Conservation (phyloP, 2,888 invertebrate genomes). For the Lathronympha strigana region DNA sequence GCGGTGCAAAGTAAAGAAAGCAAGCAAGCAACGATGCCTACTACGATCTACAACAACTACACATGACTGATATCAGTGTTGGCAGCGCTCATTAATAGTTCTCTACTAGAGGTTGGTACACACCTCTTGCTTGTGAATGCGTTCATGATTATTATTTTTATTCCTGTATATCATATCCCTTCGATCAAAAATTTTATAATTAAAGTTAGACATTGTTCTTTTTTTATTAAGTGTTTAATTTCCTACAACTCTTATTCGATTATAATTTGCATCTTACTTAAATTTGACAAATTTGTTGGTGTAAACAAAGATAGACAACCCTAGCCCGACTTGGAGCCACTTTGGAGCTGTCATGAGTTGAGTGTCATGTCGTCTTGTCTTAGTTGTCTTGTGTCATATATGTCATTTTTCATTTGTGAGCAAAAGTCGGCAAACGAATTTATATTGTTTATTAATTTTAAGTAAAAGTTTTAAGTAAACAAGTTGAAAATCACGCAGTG, state of each 20-base stretch:
- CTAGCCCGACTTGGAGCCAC: too few relatives aligned
- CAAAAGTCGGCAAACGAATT: neutral
- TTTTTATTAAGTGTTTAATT: too few relatives aligned
- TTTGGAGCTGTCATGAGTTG: neutral
- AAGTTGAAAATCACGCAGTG: neutral
- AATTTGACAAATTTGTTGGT: too few relatives aligned
- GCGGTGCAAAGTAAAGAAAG: conserved; percentile 77
- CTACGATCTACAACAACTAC: conserved; percentile 55
- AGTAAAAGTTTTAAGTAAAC: conserved; percentile 46
- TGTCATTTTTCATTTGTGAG: neutral
- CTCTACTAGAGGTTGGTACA: conserved; percentile 56
- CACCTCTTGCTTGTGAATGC: conserved; percentile 47
- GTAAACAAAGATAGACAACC: neutral
- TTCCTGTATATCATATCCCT: neutral
- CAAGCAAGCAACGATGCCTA: conserved; percentile 63
- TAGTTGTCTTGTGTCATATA: neutral
- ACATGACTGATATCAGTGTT: conserved; percentile 68
- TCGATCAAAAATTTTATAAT: too few relatives aligned
- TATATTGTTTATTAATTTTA: neutral
- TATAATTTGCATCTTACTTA: too few relatives aligned
- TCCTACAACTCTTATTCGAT: too few relatives aligned
- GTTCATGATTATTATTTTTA: conserved; percentile 51
- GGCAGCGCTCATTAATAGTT: conserved; percentile 52
- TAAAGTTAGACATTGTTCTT: too few relatives aligned
- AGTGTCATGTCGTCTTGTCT: neutral